Evolutionary conservation across 2,888 invertebrate genomes (phyloP), one percentile per base, ranked within the genome.

Genomic region (Drosophila imparisetae): DNA sequence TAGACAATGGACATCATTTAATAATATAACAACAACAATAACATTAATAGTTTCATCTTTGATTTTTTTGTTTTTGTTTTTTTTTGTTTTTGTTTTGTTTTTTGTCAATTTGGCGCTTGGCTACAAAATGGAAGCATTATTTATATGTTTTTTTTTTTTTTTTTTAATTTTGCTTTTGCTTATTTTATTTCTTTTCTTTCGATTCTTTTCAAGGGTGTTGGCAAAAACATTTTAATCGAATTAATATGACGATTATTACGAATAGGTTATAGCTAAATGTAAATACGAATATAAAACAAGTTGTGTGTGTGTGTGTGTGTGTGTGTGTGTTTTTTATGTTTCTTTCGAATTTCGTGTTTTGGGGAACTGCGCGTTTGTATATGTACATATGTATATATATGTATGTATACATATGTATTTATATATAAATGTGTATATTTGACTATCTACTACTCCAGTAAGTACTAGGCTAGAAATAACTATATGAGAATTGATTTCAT

Each of bases 61-160:
- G 27, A 1, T 29, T 42, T 11, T 48, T 30, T 52, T 2, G 15
- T n/a, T 32, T 40, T 32, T 29, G 32, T 13, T 27, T 48, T 45
- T 21, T 13, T 34, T 24, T 10, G 45, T 27, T 48, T 40, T 36
- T 21, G 36, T 45, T 32, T n/a, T n/a, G n/a, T n/a, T n/a, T n/a
- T 4, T 21, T 63, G 52, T 59, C 21, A 24, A 73, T 59, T 63
- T 55, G 68, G 57, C 69, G 38, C 27, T 83, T 83, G 72, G 85
- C 88, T 85, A 86, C 86, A 83, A 86, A 88, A 85, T 85, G 84
- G 84, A 85, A 85, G 84, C 89, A 81, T 76, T 66, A 67, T 50
- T 71, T 52, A 42, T 42, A 34, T 15, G 18, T 40, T 54, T 62
- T 52, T 13, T 36, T 45, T n/a, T 29, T 49, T 29, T 27, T 29